Base-by-base conservation (phyloP, 1,140 invertebrate genomes). In the Sycophaga agraensis region DNA sequence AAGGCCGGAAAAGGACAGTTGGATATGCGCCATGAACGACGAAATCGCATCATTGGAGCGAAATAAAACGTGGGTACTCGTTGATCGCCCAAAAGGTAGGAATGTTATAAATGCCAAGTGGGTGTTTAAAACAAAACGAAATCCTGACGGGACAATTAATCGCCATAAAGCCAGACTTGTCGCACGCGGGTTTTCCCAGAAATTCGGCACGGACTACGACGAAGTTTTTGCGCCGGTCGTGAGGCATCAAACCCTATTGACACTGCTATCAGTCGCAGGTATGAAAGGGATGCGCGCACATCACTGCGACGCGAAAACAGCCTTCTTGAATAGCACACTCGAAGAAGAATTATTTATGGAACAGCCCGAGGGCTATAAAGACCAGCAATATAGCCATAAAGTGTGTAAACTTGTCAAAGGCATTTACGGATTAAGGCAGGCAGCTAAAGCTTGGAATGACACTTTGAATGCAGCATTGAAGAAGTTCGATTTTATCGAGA, bases 361-460 rank as follows among this genome's bases (percentile, higher is more conserved):
- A 43, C 70, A 74, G 46, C 78, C 79, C 16, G 60, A 75, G 63
- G 76, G 76, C 2, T 77, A 73, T 56, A 56, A 67, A 24, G 64
- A 69, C 54, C 28, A 37, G n/a, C 3, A 39, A 39, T 16, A 61
- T 39, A 34, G 28, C 66, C 65, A 37, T 31, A 63, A 63, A 62
- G 68, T 70, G 40, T 74, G 65, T 17, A 69, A 62, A 35, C 45
- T 81, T 5, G 68, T 70, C 19, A 78, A 75, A 64, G 70, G 70
- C 4, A 16, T 82, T 6, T 82, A 82, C 66, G 79, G 74, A 6
- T 54, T 82, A 5, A 77, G 79, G 55, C 79, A 83, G 57, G 70
- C 74, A 9, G 71, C 71, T 70, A 50, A 50, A 55, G 43, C 26
- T 19, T 61, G 58, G 58, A 65, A 39, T 14, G 12, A 26, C 12